These are phyloP conservation scores for Pionites leucogaster DNA, from an alignment of 2,113 vertebrate species.

Conservation along the genomic window DNA sequence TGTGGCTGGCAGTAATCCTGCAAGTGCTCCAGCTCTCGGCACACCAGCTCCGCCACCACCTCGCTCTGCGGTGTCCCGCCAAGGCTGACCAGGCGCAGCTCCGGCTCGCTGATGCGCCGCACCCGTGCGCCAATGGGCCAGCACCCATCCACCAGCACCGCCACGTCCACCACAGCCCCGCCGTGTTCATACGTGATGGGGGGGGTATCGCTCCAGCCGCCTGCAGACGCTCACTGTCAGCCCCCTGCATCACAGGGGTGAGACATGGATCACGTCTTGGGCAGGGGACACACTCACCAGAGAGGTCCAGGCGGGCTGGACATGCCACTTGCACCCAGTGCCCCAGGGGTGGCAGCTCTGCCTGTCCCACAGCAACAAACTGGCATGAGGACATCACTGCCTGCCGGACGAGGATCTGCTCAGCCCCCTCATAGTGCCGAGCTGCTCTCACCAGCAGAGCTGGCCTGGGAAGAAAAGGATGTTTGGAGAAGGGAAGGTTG, in stretches of 20 bases:
- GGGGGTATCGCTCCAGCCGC: conserved; percentile 95
- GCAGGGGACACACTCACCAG: conserved; percentile 71
- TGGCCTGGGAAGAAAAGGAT: conserved; percentile 70
- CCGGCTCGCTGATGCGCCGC: conserved; percentile 77
- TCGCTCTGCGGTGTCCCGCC: conserved; percentile 42
- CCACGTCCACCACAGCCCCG: conserved; percentile 87
- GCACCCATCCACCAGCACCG: conserved; percentile 85
- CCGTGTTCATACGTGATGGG: conserved; percentile 94
- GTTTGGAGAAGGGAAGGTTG: neutral
- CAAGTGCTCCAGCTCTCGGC: conserved; percentile 81
- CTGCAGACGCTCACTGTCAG: conserved; percentile 53
- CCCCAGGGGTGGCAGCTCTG: conserved; percentile 71
- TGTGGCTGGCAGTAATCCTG: conserved; percentile 90
- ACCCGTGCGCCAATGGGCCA: conserved; percentile 86
- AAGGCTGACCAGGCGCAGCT: conserved; percentile 78
- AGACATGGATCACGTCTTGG: neutral
- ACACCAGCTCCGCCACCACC: conserved; percentile 71
- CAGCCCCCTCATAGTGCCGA: conserved; percentile 92
- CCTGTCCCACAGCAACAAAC: conserved; percentile 76
- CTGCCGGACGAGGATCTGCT: conserved; percentile 88
- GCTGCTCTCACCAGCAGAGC: conserved; percentile 89
- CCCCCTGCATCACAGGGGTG: neutral
- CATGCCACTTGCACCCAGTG: conserved; percentile 88
- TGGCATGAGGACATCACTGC: conserved; percentile 88
- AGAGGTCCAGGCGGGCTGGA: conserved; percentile 90